A percentile compares a stretch with the other conserved stretches of the same genome.
These are phyloP conservation scores for Dynastes tityus DNA, from an alignment of 2,888 invertebrate species.

Conservation along the genomic window DNA sequence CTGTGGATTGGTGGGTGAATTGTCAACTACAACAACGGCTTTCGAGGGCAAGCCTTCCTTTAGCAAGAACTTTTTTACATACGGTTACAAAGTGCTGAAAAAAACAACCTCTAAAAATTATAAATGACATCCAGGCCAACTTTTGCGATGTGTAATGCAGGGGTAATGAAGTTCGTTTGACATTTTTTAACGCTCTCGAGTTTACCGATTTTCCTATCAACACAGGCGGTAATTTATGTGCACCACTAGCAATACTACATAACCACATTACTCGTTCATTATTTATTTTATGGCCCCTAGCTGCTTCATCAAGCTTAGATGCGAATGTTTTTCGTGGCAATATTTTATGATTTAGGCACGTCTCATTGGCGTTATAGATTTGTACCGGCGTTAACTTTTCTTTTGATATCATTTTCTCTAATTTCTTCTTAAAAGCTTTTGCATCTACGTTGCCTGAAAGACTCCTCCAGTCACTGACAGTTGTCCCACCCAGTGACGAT, in stretches of 20 bases:
- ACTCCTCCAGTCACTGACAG: not conserved
- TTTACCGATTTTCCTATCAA: constrained; percentile 8
- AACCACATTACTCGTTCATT: not conserved
- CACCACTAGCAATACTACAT: no score
- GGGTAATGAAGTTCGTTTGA: constrained; percentile 11
- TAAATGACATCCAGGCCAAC: constrained; percentile 5
- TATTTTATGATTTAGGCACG: constrained; percentile 1
- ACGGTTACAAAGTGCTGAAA: not conserved
- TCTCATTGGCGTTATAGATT: not conserved
- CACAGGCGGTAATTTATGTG: not conserved
- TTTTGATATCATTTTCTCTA: not conserved
- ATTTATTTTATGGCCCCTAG: constrained; percentile 2
- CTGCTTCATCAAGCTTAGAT: constrained; percentile 24
- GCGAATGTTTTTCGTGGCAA: constrained; percentile 22
- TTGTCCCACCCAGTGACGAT: not conserved
- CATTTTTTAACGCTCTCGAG: constrained; percentile 14
- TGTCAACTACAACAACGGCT: constrained; percentile 10
- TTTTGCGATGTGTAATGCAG: constrained; percentile 25
- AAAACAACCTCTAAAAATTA: constrained; percentile 7
- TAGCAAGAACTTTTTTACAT: not conserved
- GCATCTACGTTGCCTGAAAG: not conserved
- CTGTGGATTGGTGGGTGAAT: not conserved
- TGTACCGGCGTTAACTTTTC: not conserved
- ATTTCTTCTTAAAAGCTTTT: not conserved
- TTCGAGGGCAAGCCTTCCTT: not conserved